Evolutionary conservation across 2,797 vertebrate genomes (phyloP).

Genomic region (Margarornis squamiger): DNA sequence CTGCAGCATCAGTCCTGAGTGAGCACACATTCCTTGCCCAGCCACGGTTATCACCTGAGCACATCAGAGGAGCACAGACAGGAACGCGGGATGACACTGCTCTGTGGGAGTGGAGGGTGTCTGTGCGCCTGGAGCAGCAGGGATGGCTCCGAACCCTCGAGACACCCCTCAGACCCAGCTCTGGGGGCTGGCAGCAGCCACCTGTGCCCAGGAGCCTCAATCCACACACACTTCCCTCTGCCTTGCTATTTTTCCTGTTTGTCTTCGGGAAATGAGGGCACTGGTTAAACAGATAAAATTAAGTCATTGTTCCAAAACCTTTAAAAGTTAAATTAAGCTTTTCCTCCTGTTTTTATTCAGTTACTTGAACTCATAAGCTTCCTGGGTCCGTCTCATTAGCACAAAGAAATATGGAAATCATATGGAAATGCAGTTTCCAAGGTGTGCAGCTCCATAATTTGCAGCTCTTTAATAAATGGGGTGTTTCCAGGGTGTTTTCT

Average conservation of each 20-base stretch:
- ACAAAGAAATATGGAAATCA: conserved; percentile 1
- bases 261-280: neutral
- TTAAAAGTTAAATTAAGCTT: neutral
- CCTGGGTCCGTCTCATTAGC: neutral
- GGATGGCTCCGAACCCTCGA: neutral
- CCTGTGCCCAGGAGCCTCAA: neutral
- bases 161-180: neutral
- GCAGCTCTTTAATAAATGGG: conserved; percentile 19
- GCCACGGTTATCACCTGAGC: neutral
- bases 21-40: neutral
- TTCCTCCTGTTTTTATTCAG: neutral
- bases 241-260: neutral
- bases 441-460: conserved; percentile 37
- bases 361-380: conserved; percentile 4
- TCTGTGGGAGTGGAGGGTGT: neutral
- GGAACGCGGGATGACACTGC: neutral
- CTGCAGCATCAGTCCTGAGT: neutral
- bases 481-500: conserved; percentile 43
- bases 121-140: neutral
- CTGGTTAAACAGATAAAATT: neutral
- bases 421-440: conserved; percentile 49
- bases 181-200: neutral
- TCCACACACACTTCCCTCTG: rapidly evolving
- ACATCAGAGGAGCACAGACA: conserved; percentile 7
- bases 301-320: neutral